Conservation (phyloP, 2,797 vertebrate genomes). For the Semotilus atromaculatus region DNA sequence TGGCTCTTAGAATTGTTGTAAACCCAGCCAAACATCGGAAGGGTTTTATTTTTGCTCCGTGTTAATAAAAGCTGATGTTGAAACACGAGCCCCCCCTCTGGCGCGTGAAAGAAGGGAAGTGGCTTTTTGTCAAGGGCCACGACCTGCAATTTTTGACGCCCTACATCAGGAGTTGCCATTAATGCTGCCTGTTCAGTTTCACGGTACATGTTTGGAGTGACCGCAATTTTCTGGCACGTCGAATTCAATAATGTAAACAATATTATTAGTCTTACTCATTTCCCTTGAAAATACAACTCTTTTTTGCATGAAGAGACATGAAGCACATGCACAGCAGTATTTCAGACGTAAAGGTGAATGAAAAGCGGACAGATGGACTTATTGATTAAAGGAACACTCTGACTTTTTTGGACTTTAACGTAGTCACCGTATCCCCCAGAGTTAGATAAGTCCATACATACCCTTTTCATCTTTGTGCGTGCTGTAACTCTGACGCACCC, state of each 20-base stretch:
- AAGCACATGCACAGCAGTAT: neutral
- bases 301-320: neutral
- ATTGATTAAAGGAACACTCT: neutral
- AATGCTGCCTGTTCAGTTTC: slow-evolving; percentile 12
- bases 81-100: slow-evolving; percentile 6
- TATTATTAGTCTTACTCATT: neutral
- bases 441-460: too few relatives aligned
- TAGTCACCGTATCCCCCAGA: too few relatives aligned
- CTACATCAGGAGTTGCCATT: neutral
- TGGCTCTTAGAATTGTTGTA: slow-evolving; percentile 27
- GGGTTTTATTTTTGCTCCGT: slow-evolving; percentile 32
- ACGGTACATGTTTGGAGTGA: slow-evolving; percentile 7
- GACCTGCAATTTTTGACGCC: neutral
- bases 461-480: too few relatives aligned
- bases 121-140: neutral
- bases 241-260: slow-evolving; percentile 12
- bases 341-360: neutral
- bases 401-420: too few relatives aligned
- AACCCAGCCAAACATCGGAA: slow-evolving; percentile 18
- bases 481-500: too few relatives aligned
- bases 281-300: neutral
- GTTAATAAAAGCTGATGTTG: slow-evolving; percentile 30
- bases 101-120: neutral
- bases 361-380: neutral
- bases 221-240: neutral